Conservation (phyloP, 2,113 vertebrate species). For the Trachemys scripta region DNA sequence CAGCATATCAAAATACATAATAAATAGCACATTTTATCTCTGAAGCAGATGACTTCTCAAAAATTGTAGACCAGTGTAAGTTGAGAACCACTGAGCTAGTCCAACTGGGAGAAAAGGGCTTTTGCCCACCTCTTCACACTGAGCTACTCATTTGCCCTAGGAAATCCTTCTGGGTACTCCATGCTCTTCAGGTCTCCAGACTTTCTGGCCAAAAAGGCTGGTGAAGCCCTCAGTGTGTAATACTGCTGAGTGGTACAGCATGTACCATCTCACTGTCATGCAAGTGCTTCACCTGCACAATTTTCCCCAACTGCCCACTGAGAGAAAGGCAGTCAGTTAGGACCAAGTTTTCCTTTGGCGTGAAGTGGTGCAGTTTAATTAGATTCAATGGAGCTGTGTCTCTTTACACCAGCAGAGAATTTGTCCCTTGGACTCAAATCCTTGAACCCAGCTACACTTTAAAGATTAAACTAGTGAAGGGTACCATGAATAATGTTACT, state of each 20-base stretch:
- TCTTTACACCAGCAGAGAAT: background rate
- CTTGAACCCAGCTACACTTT: background rate
- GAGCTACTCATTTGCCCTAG: background rate
- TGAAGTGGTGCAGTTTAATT: background rate
- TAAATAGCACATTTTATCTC: too few species aligned
- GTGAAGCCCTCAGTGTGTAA: background rate
- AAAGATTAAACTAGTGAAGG: background rate
- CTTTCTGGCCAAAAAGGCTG: background rate
- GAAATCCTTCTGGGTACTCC: background rate
- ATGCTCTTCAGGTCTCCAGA: background rate
- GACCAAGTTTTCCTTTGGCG: background rate
- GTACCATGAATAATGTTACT: rapidly evolving
- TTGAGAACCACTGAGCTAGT: too few species aligned
- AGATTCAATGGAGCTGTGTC: background rate
- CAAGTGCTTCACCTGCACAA: background rate
- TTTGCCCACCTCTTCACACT: background rate
- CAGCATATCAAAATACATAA: too few species aligned
- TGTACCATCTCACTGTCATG: background rate
- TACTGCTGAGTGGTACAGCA: background rate
- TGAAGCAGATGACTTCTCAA: too few species aligned
- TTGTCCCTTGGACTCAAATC: background rate
- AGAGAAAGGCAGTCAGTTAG: background rate
- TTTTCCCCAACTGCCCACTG: background rate
- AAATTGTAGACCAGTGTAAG: too few species aligned
- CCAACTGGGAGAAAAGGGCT: background rate